Evolutionary conservation across 2,797 vertebrate genomes (phyloP).

Genomic region (Loris lydekkerianus): DNA sequence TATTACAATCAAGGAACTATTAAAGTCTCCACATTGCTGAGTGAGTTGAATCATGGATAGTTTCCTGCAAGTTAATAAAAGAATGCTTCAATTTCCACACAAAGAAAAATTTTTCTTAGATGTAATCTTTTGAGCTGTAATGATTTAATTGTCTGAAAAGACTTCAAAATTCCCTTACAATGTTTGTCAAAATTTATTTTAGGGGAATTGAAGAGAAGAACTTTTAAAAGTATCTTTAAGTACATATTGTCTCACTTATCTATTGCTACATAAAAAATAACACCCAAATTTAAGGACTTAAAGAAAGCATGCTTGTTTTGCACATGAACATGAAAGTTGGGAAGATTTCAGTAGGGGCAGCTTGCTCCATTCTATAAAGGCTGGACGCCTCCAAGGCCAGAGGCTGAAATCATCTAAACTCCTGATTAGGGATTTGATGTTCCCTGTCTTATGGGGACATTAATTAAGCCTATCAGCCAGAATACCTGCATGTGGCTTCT

Average conservation of each 20-base stretch:
- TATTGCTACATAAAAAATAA: background rate
- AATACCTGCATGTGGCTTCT: background rate
- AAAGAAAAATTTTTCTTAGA: background rate
- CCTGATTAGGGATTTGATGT: background rate
- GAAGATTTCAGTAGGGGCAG: background rate
- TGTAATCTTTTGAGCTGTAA: background rate
- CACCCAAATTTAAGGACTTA: background rate
- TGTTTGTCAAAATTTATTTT: slow-evolving; percentile 14
- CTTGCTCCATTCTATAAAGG: background rate
- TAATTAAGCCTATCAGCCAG: background rate
- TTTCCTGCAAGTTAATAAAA: background rate
- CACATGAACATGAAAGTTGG: background rate
- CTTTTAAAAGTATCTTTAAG: background rate
- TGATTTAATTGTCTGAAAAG: background rate
- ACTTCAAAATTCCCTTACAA: background rate
- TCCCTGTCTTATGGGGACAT: background rate
- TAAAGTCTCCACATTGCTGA: background rate
- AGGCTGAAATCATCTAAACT: background rate
- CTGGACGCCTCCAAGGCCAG: background rate
- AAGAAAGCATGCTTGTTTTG: background rate
- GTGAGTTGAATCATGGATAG: background rate
- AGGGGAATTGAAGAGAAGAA: background rate
- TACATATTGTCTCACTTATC: background rate
- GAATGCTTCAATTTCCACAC: background rate
- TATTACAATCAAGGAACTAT: slow-evolving; percentile 27